These are phyloP conservation scores for Amazona guildingii DNA, from an alignment of 2,113 vertebrate genomes.

Conservation along the genomic window DNA sequence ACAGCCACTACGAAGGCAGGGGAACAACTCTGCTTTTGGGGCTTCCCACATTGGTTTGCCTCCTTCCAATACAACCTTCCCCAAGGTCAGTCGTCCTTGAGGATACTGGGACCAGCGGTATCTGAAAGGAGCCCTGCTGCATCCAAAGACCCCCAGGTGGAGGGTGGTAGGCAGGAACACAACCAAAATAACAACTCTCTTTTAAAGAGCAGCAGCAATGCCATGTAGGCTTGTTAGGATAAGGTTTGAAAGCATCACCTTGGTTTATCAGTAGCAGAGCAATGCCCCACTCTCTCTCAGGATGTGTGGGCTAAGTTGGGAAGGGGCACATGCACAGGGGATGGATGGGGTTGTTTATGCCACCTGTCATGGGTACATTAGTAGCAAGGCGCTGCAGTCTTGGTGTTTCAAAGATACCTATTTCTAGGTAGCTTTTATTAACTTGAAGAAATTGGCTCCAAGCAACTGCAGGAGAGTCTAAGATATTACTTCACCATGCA, in stretches of 20 bases:
- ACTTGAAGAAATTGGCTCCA: not conserved
- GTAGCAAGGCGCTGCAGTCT: not conserved
- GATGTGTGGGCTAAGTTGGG: accelerated
- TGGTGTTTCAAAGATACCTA: not conserved
- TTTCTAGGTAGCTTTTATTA: not conserved
- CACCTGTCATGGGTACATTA: not conserved
- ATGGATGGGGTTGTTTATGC: not conserved
- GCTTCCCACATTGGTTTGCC: accelerated
- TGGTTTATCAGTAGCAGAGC: not conserved
- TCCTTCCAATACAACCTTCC: not conserved
- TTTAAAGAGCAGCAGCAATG: not conserved
- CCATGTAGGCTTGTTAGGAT: not conserved
- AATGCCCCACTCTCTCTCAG: not conserved
- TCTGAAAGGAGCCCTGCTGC: not conserved
- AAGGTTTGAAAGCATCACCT: not conserved
- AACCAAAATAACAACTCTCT: not conserved
- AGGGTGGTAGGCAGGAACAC: not conserved
- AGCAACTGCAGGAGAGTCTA: not conserved
- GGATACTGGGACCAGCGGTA: not conserved
- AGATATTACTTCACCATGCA: not conserved
- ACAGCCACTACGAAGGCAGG: not conserved
- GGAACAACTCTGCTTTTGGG: not conserved
- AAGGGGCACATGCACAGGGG: accelerated
- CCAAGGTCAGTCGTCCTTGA: not conserved
- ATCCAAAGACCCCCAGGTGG: not conserved